phyloP scores from a whole-genome alignment of 2,797 vertebrate genomes.

The Notamacropus eugenii region DNA sequence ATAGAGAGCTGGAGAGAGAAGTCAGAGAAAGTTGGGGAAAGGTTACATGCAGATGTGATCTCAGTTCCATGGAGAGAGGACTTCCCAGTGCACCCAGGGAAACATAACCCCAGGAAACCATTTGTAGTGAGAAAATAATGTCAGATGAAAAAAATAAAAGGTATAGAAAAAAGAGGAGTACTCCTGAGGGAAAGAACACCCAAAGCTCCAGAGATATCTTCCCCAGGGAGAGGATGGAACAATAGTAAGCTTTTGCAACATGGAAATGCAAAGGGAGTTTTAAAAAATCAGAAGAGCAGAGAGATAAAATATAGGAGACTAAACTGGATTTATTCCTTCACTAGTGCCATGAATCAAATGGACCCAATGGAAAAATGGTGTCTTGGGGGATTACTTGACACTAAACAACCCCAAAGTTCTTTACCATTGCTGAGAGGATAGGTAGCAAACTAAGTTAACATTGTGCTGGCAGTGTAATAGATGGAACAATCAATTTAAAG shows the following conservation, averaged over 20 bases:
- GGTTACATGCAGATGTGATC: not conserved
- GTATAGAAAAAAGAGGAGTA: not conserved
- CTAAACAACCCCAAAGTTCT: not conserved
- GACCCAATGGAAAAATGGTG: not conserved
- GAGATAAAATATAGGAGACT: not conserved
- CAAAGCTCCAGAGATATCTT: not conserved
- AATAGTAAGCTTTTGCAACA: not conserved
- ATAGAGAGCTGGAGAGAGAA: not conserved
- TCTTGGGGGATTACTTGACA: not conserved
- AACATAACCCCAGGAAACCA: not conserved
- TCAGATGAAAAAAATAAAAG: not conserved
- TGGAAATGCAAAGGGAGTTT: not conserved
- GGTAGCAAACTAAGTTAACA: not conserved
- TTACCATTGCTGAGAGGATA: not conserved
- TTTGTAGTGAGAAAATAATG: not conserved
- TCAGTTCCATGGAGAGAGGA: not conserved
- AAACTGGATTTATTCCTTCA: not conserved
- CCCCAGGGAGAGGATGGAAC: not conserved
- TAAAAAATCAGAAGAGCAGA: not conserved
- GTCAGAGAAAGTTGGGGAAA: not conserved
- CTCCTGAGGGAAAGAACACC: not conserved
- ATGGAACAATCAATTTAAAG: not conserved
- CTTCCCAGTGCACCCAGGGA: not conserved
- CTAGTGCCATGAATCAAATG: not conserved
- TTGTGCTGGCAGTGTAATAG: not conserved